Conservation (phyloP, 2,113 vertebrate species). For the Chiloscyllium plagiosum region DNA sequence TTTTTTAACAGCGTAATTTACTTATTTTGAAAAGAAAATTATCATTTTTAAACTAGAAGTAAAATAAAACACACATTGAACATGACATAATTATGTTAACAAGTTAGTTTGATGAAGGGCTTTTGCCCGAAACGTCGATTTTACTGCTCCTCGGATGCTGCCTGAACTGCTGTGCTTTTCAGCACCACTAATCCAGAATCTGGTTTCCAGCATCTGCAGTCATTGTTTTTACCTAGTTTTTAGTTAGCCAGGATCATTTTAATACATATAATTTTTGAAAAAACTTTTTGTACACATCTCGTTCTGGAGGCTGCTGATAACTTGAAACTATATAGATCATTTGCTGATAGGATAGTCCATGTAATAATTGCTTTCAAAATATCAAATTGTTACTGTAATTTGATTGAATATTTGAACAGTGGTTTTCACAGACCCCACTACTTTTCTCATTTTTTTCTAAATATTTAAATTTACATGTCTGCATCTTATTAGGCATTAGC, state of each 20-base stretch:
- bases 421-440: not conserved
- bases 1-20: not conserved
- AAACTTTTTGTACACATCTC: not conserved
- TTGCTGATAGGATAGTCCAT: not conserved
- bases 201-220: too few species aligned
- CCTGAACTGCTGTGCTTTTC: too few species aligned
- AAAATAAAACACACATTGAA: not conserved
- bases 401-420: too few species aligned
- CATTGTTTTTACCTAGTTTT: not conserved
- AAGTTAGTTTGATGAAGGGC: not conserved
- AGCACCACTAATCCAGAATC: too few species aligned
- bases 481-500: not conserved
- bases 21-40: not conserved
- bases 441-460: not conserved
- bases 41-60: not conserved
- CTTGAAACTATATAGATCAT: not conserved
- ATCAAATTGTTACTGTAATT: not conserved
- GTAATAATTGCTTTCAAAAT: not conserved
- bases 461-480: not conserved
- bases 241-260: not conserved
- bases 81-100: constrained; percentile 6
- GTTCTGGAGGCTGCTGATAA: not conserved
- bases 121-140: too few species aligned
- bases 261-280: not conserved
- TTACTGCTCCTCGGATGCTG: too few species aligned